Evolutionary conservation across 92 coral and sea anemone genomes (phyloP).

Genomic region (Epizoanthus illoricatus): DNA sequence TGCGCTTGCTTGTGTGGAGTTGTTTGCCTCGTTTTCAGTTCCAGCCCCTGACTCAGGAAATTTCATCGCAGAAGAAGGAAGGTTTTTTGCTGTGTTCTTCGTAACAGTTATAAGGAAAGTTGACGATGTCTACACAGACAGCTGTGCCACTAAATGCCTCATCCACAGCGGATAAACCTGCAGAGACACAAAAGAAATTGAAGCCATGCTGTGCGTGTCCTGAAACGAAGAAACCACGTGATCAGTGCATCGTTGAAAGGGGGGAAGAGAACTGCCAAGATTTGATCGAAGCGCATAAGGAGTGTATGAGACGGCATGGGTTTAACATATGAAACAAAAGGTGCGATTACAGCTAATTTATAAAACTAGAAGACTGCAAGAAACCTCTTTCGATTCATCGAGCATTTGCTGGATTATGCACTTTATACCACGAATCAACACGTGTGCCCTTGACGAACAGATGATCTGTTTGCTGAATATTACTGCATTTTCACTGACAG

Average conservation of each 20-base stretch:
- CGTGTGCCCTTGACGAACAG: too few relatives aligned
- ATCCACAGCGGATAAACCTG: slow-evolving; percentile 62
- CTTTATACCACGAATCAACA: too few relatives aligned
- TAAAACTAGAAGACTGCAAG: background rate
- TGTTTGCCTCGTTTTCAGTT: slow-evolving; percentile 57
- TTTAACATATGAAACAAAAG: slow-evolving; percentile 61
- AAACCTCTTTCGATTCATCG: background rate
- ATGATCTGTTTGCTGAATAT: background rate
- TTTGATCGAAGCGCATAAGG: slow-evolving; percentile 91
- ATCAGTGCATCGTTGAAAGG: slow-evolving; percentile 88
- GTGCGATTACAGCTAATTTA: background rate
- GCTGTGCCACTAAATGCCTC: slow-evolving; percentile 19
- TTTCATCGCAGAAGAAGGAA: background rate
- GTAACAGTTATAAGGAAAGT: background rate
- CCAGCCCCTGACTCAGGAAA: too few relatives aligned
- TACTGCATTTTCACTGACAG: background rate
- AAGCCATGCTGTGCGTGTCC: slow-evolving; percentile 97
- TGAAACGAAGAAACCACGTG: slow-evolving; percentile 90
- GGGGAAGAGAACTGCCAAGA: slow-evolving; percentile 90
- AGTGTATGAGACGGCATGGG: slow-evolving; percentile 93
- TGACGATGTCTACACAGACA: slow-evolving; percentile 33
- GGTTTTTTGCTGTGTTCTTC: background rate
- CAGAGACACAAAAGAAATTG: slow-evolving; percentile 72
- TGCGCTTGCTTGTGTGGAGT: slow-evolving; percentile 56
- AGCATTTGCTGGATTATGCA: too few relatives aligned